Conservation (phyloP, 2,113 vertebrate species). For the Menidia beryllina region DNA sequence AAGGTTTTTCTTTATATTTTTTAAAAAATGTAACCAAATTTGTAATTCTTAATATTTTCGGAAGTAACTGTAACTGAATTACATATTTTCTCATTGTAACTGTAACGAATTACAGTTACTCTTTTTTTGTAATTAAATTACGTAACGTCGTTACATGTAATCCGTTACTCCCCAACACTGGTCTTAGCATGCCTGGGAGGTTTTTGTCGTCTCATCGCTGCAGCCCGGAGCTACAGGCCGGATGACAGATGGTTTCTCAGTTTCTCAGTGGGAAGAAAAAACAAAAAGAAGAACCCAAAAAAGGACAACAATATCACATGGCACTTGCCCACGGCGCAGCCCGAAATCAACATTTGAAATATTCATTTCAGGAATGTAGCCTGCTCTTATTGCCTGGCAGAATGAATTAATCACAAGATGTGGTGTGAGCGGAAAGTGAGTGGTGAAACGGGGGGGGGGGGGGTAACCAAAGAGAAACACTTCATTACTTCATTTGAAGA, state of each 20-base stretch:
- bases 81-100: no score
- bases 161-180: no score
- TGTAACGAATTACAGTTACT: no score
- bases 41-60: no score
- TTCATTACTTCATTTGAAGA: conserved; percentile 49
- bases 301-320: conserved; percentile 29
- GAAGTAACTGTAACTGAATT: no score
- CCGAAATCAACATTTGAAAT: conserved; percentile 52
- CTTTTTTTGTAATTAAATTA: no score
- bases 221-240: conserved; percentile 14
- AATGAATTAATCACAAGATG: conserved; percentile 36
- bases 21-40: no score
- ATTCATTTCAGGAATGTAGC: conserved; percentile 47
- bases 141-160: no score
- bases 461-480: conserved; percentile 19
- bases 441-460: conserved; percentile 19
- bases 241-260: conserved; percentile 63
- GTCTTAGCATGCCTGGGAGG: background rate
- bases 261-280: background rate
- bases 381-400: conserved; percentile 10
- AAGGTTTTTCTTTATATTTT: no score
- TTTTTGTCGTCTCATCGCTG: background rate
- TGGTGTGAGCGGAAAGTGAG: conserved; percentile 7
- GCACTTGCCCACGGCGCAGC: conserved; percentile 53
- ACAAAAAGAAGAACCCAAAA: background rate